These are phyloP conservation scores for Caenorhabditis panamensis DNA, from an alignment of 2,888 invertebrate species.

Conservation along the genomic window DNA sequence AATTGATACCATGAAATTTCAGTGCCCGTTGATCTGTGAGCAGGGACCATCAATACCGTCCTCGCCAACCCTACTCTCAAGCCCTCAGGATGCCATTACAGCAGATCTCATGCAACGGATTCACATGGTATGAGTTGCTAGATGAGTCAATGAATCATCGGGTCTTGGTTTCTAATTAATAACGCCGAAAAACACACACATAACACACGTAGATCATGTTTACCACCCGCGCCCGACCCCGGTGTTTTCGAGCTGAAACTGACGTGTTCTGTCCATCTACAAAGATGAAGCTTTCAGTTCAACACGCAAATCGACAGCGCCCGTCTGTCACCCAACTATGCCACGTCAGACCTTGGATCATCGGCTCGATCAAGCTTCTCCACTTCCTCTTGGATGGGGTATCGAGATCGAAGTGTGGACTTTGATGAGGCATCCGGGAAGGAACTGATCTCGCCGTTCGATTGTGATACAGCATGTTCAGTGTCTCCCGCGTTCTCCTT, in stretches of 20 bases:
- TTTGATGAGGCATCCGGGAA: slow-evolving; percentile 55
- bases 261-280: not conserved
- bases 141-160: slow-evolving; percentile 41
- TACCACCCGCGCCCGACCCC: not conserved
- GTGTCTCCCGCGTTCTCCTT: slow-evolving; percentile 51
- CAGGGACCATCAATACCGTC: slow-evolving; percentile 79
- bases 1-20: not conserved
- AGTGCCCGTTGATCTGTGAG: slow-evolving; percentile 80
- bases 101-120: slow-evolving; percentile 79
- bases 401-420: slow-evolving; percentile 69
- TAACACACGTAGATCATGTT: slow-evolving; percentile 1
- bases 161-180: not conserved
- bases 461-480: slow-evolving; percentile 54
- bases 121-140: too few relatives aligned
- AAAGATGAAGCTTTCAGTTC: too few relatives aligned
- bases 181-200: too few relatives aligned
- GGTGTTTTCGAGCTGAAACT: slow-evolving; percentile 5
- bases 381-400: slow-evolving; percentile 75
- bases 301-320: slow-evolving; percentile 50
- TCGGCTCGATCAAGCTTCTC: slow-evolving; percentile 76
- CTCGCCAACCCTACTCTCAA: slow-evolving; percentile 69
- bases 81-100: slow-evolving; percentile 51
- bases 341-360: slow-evolving; percentile 80
- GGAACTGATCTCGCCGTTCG: slow-evolving; percentile 57
- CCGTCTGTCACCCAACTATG: slow-evolving; percentile 77